Evolutionary conservation across 92 coral and sea anemone genomes (phyloP).

Genomic region (Epizoanthus scotinus): DNA sequence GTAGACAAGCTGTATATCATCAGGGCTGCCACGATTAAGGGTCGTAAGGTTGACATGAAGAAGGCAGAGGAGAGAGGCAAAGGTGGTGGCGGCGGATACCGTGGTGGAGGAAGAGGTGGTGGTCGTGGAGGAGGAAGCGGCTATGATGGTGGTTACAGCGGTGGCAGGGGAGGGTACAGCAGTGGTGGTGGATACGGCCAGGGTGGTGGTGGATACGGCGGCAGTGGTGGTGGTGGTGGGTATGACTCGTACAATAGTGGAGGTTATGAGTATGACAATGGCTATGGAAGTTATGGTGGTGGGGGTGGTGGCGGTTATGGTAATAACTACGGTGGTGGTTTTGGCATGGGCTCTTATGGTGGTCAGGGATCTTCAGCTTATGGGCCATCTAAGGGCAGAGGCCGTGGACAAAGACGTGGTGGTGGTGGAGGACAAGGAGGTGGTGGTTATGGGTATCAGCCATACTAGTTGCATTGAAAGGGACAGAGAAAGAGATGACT

Average conservation of each 20-base stretch:
- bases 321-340: constrained; percentile 17
- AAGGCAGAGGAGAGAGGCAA: constrained; percentile 83
- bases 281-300: constrained; percentile 54
- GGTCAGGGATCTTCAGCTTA: constrained; percentile 48
- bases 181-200: constrained; percentile 34
- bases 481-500: neutral
- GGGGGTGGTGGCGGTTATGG: constrained; percentile 7
- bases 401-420: constrained; percentile 34
- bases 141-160: constrained; percentile 48
- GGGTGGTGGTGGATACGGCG: constrained; percentile 21
- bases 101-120: constrained; percentile 66
- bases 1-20: constrained; percentile 90
- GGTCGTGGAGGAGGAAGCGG: constrained; percentile 56
- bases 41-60: constrained; percentile 81
- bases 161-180: constrained; percentile 37
- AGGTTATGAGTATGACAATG: constrained; percentile 39
- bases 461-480: neutral
- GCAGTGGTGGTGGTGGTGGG: constrained; percentile 34
- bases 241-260: constrained; percentile 38
- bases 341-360: constrained; percentile 52
- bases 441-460: constrained; percentile 33
- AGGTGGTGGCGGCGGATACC: constrained; percentile 56
- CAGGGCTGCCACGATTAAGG: constrained; percentile 59
- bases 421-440: constrained; percentile 27
- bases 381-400: constrained; percentile 49